Percentiles rank a stretch among this genome's conserved stretches.
Conservation (phyloP, 2,797 vertebrate genomes). For the Micromesistius poutassou region DNA sequence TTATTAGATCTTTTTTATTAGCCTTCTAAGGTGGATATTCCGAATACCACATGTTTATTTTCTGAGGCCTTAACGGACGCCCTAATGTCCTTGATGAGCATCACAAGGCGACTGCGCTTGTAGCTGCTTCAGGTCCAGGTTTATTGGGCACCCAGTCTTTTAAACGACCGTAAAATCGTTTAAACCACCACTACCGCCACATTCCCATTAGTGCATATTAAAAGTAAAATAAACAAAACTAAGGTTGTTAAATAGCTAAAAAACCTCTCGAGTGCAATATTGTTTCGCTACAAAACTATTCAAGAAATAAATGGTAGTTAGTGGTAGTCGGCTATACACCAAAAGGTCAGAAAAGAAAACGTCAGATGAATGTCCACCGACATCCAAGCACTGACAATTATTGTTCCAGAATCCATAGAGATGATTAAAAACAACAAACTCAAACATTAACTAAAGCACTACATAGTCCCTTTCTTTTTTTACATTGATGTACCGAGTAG, state of each 20-base stretch:
- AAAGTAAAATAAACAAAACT: neutral
- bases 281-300: constrained; percentile 31
- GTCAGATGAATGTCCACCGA: neutral
- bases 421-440: neutral
- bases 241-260: constrained; percentile 17
- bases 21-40: neutral
- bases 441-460: neutral
- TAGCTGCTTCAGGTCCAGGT: no score
- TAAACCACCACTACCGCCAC: neutral
- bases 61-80: neutral
- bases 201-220: neutral
- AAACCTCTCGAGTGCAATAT: constrained; percentile 41
- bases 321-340: constrained; percentile 20
- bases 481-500: neutral
- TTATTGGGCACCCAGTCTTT: neutral
- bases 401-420: neutral
- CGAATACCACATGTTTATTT: neutral
- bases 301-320: constrained; percentile 28
- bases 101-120: neutral
- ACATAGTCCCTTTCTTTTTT: neutral
- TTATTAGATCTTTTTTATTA: neutral
- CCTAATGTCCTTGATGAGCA: neutral
- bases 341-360: constrained; percentile 17
- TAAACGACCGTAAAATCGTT: neutral
- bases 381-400: constrained; percentile 14